phyloP scores from a whole-genome alignment of 92 coral and sea anemone genomes.

The Pocillopora meandrina region DNA sequence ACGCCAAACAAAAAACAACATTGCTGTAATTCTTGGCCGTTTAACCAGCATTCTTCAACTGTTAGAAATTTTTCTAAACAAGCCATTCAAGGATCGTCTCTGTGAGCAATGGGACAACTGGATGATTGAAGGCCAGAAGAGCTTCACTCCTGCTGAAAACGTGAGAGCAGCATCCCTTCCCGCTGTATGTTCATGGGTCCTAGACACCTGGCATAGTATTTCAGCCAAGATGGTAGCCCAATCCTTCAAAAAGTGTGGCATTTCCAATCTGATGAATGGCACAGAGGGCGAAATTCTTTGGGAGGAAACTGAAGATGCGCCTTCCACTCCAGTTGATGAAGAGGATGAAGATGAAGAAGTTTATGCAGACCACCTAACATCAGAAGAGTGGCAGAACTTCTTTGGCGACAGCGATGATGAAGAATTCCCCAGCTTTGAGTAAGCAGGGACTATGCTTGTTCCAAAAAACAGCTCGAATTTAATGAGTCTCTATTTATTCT shows the following conservation, averaged over 20 bases:
- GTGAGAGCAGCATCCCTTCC: conserved; percentile 51
- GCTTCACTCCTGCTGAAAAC: conserved; percentile 36
- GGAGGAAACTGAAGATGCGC: conserved; percentile 28
- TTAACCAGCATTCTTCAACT: conserved; percentile 43
- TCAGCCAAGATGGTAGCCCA: conserved; percentile 31
- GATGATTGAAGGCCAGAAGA: conserved; percentile 53
- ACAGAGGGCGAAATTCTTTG: conserved; percentile 32
- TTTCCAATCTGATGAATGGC: conserved; percentile 35
- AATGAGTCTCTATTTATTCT: no score
- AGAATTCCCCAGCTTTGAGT: neutral
- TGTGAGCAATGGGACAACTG: conserved; percentile 41
- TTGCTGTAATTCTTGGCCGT: conserved; percentile 49
- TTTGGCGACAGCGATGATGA: conserved; percentile 19
- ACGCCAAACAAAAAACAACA: conserved; percentile 23
- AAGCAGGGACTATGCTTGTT: no score
- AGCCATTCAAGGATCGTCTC: conserved; percentile 49
- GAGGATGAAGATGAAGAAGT: conserved; percentile 18
- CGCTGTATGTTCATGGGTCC: conserved; percentile 44
- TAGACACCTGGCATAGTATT: conserved; percentile 32
- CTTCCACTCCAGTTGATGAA: neutral
- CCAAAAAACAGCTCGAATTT: no score
- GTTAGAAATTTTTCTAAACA: conserved; percentile 43
- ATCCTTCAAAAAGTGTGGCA: conserved; percentile 34
- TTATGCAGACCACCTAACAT: conserved; percentile 20
- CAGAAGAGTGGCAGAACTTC: conserved; percentile 22